Evolutionary conservation across 2,113 vertebrate species (phyloP).

Genomic region (Spizaetus ornatus): DNA sequence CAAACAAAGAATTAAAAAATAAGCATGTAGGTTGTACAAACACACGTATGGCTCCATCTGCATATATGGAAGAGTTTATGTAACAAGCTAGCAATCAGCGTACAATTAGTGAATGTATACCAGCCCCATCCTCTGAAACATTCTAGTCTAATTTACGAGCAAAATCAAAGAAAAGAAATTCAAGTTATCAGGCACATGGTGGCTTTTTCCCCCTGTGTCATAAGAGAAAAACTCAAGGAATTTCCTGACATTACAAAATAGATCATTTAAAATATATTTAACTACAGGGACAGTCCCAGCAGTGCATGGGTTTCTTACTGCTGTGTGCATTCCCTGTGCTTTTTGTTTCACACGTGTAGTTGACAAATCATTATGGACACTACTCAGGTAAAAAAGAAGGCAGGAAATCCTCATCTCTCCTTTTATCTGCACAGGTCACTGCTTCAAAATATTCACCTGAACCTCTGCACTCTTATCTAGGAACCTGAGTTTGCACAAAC

Average conservation of each 20-base stretch:
- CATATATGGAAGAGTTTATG: not conserved
- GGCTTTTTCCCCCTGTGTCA: not conserved
- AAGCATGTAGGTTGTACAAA: not conserved
- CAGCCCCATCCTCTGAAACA: not conserved
- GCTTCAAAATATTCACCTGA: not conserved
- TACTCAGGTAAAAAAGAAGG: not conserved
- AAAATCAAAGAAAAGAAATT: not conserved
- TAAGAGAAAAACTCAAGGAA: conserved; percentile 7
- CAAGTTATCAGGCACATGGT: not conserved
- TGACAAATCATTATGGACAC: not conserved
- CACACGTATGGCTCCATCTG: not conserved
- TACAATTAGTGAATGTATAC: not conserved
- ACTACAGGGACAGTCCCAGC: not conserved
- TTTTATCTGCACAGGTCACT: not conserved
- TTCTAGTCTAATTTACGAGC: not conserved
- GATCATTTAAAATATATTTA: not conserved
- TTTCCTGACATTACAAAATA: conserved; percentile 26
- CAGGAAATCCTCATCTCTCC: not conserved
- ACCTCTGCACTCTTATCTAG: not conserved
- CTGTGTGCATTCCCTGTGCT: not conserved
- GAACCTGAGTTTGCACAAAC: not conserved
- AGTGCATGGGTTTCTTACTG: not conserved
- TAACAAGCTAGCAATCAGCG: not conserved
- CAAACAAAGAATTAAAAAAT: not conserved
- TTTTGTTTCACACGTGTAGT: not conserved